Conservation (phyloP, 1,140 invertebrate genomes). For the Dysdera silvatica region DNA sequence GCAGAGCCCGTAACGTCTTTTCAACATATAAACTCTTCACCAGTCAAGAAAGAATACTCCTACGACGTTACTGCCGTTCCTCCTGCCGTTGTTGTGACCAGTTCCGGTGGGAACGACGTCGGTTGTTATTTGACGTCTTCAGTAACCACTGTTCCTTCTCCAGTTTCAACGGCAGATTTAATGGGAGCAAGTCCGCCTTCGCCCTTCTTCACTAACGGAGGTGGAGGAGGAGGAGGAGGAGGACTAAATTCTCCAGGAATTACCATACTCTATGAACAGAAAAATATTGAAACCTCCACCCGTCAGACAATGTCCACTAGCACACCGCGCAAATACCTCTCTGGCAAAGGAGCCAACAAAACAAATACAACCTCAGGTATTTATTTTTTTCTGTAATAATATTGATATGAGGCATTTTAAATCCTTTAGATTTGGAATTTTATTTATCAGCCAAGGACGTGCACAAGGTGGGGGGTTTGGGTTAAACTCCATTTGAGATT, state of each 20-base stretch:
- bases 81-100: slow-evolving; percentile 13
- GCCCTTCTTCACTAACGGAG: slow-evolving; percentile 4
- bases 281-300: slow-evolving; percentile 17
- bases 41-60: slow-evolving; percentile 24
- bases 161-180: slow-evolving; percentile 16
- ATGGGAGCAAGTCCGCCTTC: slow-evolving; percentile 14
- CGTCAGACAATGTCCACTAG: no score
- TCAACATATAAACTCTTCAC: slow-evolving; percentile 9
- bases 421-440: no score
- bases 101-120: slow-evolving; percentile 6
- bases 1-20: slow-evolving; percentile 21
- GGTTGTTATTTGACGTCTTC: slow-evolving; percentile 14
- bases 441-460: no score
- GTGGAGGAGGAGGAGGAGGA: background rate
- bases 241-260: slow-evolving; percentile 16
- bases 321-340: slow-evolving; percentile 10
- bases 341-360: slow-evolving; percentile 14
- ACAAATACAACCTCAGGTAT: no score
- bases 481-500: no score
- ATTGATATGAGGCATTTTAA: no score
- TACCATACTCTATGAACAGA: slow-evolving; percentile 24
- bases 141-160: slow-evolving; percentile 16
- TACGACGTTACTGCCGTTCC: slow-evolving; percentile 15
- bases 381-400: no score
- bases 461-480: no score